Evolutionary conservation across 2,888 invertebrate species (phyloP).

Genomic region (Malthinus flaveolus): DNA sequence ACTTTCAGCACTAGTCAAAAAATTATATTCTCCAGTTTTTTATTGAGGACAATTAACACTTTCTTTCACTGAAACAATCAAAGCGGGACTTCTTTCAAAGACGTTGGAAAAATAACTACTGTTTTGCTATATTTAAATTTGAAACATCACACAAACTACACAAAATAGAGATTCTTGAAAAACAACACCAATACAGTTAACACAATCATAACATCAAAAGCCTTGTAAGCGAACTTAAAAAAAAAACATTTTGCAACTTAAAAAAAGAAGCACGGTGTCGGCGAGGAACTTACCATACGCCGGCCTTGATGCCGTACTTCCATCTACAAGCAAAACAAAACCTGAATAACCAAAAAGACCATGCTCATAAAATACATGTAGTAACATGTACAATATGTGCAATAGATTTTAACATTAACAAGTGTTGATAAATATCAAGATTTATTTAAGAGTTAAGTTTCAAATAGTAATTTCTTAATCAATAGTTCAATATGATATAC

Average conservation of each 20-base stretch:
- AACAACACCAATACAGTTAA: neutral
- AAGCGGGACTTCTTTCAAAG: too few species aligned
- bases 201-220: constrained; percentile 2
- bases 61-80: too few species aligned
- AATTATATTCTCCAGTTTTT: too few species aligned
- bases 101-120: too few species aligned
- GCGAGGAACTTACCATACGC: constrained; percentile 53
- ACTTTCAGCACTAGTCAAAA: too few species aligned
- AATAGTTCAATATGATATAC: too few species aligned
- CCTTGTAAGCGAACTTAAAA: constrained; percentile 1
- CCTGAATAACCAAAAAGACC: constrained; percentile 51
- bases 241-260: constrained; percentile 33
- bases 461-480: too few species aligned
- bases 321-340: constrained; percentile 59
- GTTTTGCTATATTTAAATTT: too few species aligned
- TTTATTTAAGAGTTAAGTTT: too few species aligned
- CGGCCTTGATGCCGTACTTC: constrained; percentile 57
- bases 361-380: constrained; percentile 22
- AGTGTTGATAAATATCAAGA: too few species aligned
- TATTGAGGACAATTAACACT: too few species aligned
- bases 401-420: neutral
- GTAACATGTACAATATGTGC: constrained; percentile 14
- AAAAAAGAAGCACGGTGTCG: constrained; percentile 31
- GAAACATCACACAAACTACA: neutral
- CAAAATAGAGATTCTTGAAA: neutral